Base-by-base conservation (phyloP, 2,888 invertebrate species). In the Aromia moschata region DNA sequence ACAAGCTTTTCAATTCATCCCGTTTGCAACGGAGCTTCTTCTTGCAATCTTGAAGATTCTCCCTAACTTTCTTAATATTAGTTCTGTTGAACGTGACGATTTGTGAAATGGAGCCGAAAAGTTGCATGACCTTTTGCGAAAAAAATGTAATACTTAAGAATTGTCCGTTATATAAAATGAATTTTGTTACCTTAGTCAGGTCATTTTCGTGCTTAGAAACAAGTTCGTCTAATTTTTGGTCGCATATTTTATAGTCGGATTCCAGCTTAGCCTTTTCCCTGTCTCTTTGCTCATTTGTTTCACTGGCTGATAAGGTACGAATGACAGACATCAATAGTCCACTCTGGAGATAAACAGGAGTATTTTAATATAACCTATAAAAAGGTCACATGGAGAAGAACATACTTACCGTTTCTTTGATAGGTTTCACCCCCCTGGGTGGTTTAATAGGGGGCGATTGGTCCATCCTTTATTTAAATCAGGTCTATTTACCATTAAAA, bases 321-420 rank as follows among this genome's bases (percentile, higher is more conserved):
- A 98, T 96, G 43, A 98, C 96, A 57, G 95, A 94, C 89, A 98
- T 97, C 69, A 98, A 83, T 56, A 93, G 84, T 56, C 93, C 92
- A 78, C 91, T 91, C 93, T 93, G 80, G 40, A 74, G 74, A 60
- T 18, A 61, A 36, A 55, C 58, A 60, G 55, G 40, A 59, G 30
- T 47, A 57, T 45, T 56, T 58, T 55, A 56, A 31, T 51, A 53
- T 56, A 56, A 56, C 55, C 40, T 47, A 40, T 33, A 33, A 53
- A 52, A 40, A 31, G 16, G 15, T 33, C 40, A 20, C 7, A 52
- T 25, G n/a, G 17, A 20, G 16, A 47, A n/a, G 18, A 12, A 25
- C 40, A 37, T 31, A 18, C 81, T 84, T 85, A 92, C 93, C 78
- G 93, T 92, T 86, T 94, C 93, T 83, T 91, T 93, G 53, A 89